A percentile compares a stretch with the other conserved stretches of the same genome.
Conservation (phyloP, 2,888 invertebrate species). For the Ennomos fuscantarius region DNA sequence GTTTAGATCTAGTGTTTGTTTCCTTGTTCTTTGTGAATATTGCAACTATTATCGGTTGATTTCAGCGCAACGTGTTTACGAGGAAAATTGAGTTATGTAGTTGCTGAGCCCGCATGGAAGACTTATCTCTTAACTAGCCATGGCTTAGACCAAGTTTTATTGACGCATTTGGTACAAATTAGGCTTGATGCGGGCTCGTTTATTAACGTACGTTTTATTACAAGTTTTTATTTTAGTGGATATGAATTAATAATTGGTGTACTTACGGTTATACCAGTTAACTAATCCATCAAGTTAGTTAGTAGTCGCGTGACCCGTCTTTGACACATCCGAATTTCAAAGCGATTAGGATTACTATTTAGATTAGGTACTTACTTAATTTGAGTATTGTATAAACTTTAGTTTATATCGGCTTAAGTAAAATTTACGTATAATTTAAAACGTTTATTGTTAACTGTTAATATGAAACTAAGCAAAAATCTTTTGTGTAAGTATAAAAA, state of each 20-base stretch:
- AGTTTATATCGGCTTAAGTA: too few species aligned
- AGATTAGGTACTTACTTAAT: too few species aligned
- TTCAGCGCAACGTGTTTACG: conserved; percentile 1
- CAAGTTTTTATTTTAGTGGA: conserved; percentile 34
- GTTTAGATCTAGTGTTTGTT: conserved; percentile 44
- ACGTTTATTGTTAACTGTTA: conserved; percentile 7
- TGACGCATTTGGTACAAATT: conserved; percentile 58
- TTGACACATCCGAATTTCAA: conserved; percentile 4
- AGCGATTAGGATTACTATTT: not conserved
- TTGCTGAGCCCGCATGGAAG: conserved; percentile 54
- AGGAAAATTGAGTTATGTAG: conserved; percentile 40
- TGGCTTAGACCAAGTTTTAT: conserved; percentile 54
- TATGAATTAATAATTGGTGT: conserved; percentile 7
- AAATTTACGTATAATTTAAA: too few species aligned
- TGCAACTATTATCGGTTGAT: conserved; percentile 2
- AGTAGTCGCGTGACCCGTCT: conserved; percentile 17
- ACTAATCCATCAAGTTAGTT: conserved; percentile 25
- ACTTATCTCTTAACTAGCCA: conserved; percentile 50
- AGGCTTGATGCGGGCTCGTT: conserved; percentile 58
- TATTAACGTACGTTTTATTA: conserved; percentile 44
- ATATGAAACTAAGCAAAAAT: conserved; percentile 13
- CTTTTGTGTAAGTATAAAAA: conserved; percentile 31
- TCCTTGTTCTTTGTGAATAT: conserved; percentile 36
- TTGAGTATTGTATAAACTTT: too few species aligned
- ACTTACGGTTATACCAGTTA: conserved; percentile 3